Conservation (phyloP, 2,113 vertebrate species). For the Labrus mixtus region DNA sequence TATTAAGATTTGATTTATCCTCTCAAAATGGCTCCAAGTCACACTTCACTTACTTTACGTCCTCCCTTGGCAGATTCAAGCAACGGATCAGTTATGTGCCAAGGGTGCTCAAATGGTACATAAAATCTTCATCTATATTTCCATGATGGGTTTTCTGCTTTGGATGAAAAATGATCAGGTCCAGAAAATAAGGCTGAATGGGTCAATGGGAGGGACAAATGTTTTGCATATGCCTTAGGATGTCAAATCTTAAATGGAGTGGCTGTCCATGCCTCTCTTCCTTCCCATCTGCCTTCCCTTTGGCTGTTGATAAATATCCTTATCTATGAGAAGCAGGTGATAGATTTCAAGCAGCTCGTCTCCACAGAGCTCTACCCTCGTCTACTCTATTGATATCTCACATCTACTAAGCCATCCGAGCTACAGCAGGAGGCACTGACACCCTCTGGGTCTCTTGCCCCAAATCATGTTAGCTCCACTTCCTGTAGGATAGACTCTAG, state of each 20-base stretch:
- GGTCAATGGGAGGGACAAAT: constrained; percentile 63
- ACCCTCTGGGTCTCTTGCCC: constrained; percentile 70
- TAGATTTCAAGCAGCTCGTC: constrained; percentile 71
- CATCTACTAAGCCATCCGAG: constrained; percentile 76
- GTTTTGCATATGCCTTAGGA: constrained; percentile 49
- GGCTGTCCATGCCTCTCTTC: constrained; percentile 46
- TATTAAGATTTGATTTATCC: constrained; percentile 76
- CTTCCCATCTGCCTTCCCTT: constrained; percentile 58
- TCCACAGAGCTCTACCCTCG: constrained; percentile 66
- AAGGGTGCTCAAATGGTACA: constrained; percentile 74
- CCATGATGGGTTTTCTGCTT: constrained; percentile 60
- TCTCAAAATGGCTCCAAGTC: constrained; percentile 69
- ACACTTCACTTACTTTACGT: constrained; percentile 75
- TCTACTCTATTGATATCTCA: constrained; percentile 77
- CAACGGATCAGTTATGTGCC: constrained; percentile 66
- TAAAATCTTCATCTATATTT: constrained; percentile 75
- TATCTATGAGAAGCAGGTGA: constrained; percentile 81
- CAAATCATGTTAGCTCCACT: constrained; percentile 80
- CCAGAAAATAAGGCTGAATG: constrained; percentile 31
- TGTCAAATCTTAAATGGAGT: constrained; percentile 43
- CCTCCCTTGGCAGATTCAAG: constrained; percentile 64
- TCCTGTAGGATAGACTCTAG: constrained; percentile 74
- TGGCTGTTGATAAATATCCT: constrained; percentile 75
- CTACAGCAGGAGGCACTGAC: constrained; percentile 62
- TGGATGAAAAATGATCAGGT: constrained; percentile 57